Evolutionary conservation across 2,888 invertebrate species (phyloP), one percentile per base, ranked within the genome.

Genomic region (Xylophagus ater): DNA sequence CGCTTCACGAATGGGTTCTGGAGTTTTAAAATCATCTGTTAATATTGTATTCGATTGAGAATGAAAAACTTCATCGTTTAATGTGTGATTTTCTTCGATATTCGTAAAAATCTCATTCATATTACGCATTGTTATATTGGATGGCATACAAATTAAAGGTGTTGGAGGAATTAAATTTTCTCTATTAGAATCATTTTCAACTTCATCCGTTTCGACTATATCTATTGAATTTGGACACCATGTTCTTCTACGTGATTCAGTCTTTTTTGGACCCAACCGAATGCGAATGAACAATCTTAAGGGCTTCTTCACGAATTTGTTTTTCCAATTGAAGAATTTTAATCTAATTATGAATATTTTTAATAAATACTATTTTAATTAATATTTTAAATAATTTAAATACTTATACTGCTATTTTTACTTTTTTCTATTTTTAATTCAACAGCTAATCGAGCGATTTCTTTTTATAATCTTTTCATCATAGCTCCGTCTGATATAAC

Each of bases 401-500:
- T 18, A 8, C n/a, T 37, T 20, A 51, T 48, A 47, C 60, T 55
- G 31, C 58, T 59, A 34, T 74, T 73, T 23, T 69, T 56, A 29
- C 58, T 62, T 47, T 68, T 67, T 49, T 73, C 73, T 33, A 54
- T 62, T n/a, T 74, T 70, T 8, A 86, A 61, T 47, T 77, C 69
- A 6, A 68, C 60, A 48, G 77, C 72, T 1, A 87, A 62, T 17
- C 61, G 61, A 3, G 71, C 66, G 31, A 87, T 73, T 54, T 83
- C 72, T 43, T 73, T 74, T 13, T 76, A 74, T 34, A 81, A 73
- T 9, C 72, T 69, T 55, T 80, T 81, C 47, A 87, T 69, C 65
- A 81, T 71, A 0, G 81, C 78, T 3, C 73, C 73, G 45, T 81
- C 78, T 0, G 78, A 76, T 9, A 79, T 62, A 0, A 55, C 54